Base-by-base conservation (phyloP, 1,140 invertebrate genomes). In the Drosophila gunungcola region DNA sequence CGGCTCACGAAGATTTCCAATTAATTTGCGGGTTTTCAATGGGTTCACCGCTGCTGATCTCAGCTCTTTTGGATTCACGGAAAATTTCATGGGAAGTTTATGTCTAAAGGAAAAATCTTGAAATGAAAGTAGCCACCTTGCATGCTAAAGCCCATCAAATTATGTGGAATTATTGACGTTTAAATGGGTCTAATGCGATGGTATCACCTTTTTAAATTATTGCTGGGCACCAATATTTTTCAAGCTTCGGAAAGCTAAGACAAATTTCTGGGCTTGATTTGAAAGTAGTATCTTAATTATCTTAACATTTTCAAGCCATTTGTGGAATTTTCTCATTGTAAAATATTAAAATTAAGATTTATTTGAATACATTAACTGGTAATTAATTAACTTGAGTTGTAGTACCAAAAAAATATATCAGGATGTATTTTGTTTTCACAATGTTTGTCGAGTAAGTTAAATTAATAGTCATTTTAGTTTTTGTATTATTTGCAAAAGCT, bases 1-100 rank as follows among this genome's bases (percentile, higher is more conserved):
- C 52, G 36, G 53, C 53, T 60, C 60, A 60, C 60, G 60, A 60
- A 63, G n/a, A 34, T 43, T 13, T 60, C 38, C 54, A 63, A 43
- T 63, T 63, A 63, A 60, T 63, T 60, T 42, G 3, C n/a, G 12
- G 53, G 9, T 1, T 21, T 55, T 39, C 25, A 55, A 60, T 60
- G 32, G 45, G n/a, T 52, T 52, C 43, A 25, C 7, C 29, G 16
- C 7, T 16, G 16, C 10, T 12, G 55, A 27, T 36, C 27, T 5
- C 27, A 10, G 9, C 16, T 60, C 12, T 41, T 32, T 32, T 4
- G 38, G 39, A 13, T 21, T 16, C 29, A 11, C 32, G 10, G 10
- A 34, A 34, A 42, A 42, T 25, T 41, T 60, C 60, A 60, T 42
- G 60, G 54, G 60, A 62, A 60, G 36, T 45, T 45, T 45, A 9